A percentile compares a stretch with the other conserved stretches of the same genome.
These are phyloP conservation scores for Brassicogethes aeneus DNA, from an alignment of 2,888 invertebrate species.

Conservation along the genomic window DNA sequence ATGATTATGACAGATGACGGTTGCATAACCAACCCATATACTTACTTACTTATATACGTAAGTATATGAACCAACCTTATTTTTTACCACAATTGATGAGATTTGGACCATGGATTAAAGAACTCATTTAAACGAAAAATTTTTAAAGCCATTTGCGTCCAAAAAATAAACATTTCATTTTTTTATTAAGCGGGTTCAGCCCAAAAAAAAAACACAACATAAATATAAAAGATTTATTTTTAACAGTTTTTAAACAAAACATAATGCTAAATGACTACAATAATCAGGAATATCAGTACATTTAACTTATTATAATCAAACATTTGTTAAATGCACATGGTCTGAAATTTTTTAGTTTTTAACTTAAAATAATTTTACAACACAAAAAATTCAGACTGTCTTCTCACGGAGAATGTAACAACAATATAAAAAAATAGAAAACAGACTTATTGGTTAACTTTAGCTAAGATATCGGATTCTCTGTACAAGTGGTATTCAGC, in stretches of 20 bases:
- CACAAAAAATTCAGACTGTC: not conserved
- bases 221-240: no score
- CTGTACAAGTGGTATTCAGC: conserved; percentile 91
- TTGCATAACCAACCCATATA: not conserved
- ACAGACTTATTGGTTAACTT: conserved; percentile 51
- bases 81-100: no score
- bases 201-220: no score
- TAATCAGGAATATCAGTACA: not conserved
- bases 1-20: not conserved
- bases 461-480: conserved; percentile 93
- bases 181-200: no score
- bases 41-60: no score
- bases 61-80: no score
- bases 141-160: no score
- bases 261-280: not conserved
- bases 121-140: no score
- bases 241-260: no score
- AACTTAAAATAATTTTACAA: not conserved
- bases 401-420: conserved; percentile 19
- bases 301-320: conserved; percentile 4
- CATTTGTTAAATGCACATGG: conserved; percentile 14
- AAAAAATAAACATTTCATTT: no score
- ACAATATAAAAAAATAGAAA: conserved; percentile 14
- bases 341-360: conserved; percentile 15
- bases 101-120: no score